Percentiles rank a stretch among this genome's conserved stretches.
Conservation (phyloP, 2,113 vertebrate genomes). For the Lagenorhynchus albirostris region DNA sequence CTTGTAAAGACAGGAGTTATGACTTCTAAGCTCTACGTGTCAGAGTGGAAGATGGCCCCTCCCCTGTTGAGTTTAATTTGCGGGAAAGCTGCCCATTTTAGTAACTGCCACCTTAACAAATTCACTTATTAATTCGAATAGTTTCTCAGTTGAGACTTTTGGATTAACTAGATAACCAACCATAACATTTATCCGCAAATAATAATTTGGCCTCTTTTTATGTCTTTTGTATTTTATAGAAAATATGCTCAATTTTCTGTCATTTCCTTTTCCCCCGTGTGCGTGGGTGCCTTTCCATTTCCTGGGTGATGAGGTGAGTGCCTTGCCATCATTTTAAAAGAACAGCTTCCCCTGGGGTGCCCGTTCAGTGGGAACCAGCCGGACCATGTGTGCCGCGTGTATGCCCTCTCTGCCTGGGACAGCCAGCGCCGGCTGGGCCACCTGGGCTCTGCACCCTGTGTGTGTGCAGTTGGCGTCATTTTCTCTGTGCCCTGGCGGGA, state of each 20-base stretch:
- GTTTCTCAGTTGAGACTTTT: neutral
- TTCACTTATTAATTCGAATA: neutral
- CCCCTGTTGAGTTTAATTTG: neutral
- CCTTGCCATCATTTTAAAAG: neutral
- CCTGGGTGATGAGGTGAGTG: neutral
- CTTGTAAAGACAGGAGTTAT: neutral
- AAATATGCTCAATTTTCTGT: neutral
- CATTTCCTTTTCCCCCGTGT: neutral
- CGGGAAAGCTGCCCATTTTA: neutral
- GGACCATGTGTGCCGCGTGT: fast-evolving
- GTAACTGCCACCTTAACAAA: neutral
- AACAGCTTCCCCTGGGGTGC: neutral
- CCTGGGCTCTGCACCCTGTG: fast-evolving
- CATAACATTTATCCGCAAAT: neutral
- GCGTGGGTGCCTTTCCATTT: neutral
- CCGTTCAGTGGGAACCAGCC: neutral
- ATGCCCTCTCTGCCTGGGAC: too few species aligned
- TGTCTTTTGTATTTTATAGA: neutral
- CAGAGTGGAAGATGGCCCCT: neutral
- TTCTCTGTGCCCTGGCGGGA: neutral
- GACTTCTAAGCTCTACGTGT: neutral
- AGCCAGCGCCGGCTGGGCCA: fast-evolving
- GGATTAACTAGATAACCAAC: neutral
- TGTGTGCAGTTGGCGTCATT: neutral
- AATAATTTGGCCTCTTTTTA: neutral